These are phyloP conservation scores for Corbicula japonica DNA, from an alignment of 2,888 invertebrate species.

Conservation along the genomic window DNA sequence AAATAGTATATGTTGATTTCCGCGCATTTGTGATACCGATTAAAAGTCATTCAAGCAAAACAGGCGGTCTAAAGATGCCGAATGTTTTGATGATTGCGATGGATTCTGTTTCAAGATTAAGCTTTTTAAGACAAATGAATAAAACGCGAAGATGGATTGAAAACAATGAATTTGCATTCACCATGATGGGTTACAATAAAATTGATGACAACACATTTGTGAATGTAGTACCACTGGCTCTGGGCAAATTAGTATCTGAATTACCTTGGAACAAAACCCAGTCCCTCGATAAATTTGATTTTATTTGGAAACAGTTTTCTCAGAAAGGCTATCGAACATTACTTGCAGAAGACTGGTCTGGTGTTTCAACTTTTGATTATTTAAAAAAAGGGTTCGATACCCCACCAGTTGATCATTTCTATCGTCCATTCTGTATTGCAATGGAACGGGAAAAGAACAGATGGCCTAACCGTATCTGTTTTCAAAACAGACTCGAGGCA, in stretches of 20 bases:
- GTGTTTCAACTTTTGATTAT: constrained; percentile 94
- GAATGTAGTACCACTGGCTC: constrained; percentile 93
- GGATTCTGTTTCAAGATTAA: constrained; percentile 94
- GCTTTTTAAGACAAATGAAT: constrained; percentile 94
- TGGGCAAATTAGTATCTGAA: constrained; percentile 71
- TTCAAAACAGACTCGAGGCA: constrained; percentile 91
- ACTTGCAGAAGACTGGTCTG: constrained; percentile 94
- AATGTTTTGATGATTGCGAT: constrained; percentile 94
- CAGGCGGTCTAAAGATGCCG: constrained; percentile 82
- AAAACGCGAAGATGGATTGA: constrained; percentile 89
- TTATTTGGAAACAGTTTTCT: constrained; percentile 94
- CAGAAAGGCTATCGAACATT: constrained; percentile 92
- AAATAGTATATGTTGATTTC: constrained; percentile 80
- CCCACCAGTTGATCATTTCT: constrained; percentile 95
- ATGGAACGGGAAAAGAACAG: constrained; percentile 83
- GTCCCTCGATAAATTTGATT: constrained; percentile 88
- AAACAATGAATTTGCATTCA: constrained; percentile 93
- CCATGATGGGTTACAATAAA: constrained; percentile 96
- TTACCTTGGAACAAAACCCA: constrained; percentile 70
- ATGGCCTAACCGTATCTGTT: constrained; percentile 88
- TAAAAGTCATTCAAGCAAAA: constrained; percentile 48
- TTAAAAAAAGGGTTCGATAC: constrained; percentile 91
- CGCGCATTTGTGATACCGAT: constrained; percentile 78
- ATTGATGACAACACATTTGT: constrained; percentile 96
- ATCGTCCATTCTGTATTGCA: constrained; percentile 91